Percentiles rank a stretch among this genome's conserved stretches.
phyloP scores from a whole-genome alignment of 2,113 vertebrate genomes.

The Trogon surrucura region DNA sequence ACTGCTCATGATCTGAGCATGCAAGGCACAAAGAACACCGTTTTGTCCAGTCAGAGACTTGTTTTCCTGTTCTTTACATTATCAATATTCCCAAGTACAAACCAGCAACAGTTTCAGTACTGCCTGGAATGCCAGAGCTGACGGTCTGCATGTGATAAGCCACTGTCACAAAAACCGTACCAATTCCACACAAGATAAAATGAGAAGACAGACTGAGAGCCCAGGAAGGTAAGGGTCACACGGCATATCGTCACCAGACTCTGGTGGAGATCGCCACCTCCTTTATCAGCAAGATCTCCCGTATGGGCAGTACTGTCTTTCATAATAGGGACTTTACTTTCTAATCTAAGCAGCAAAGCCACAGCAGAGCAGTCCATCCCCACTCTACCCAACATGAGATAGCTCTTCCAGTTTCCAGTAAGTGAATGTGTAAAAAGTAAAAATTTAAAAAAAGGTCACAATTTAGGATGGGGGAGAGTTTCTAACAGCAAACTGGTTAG shows the following conservation, averaged over 20 bases:
- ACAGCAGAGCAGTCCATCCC: background rate
- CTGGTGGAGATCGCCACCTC: background rate
- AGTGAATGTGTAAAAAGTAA: background rate
- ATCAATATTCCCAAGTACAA: background rate
- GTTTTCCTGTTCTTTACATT: background rate
- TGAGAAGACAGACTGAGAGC: background rate
- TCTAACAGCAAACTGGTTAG: background rate
- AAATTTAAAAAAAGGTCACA: no score
- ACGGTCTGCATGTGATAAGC: background rate
- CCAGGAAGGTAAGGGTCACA: background rate
- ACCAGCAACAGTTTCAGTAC: background rate
- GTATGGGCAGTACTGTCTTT: background rate
- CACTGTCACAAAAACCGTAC: rapidly evolving
- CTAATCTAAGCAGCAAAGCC: background rate
- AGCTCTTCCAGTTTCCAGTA: background rate
- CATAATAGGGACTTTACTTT: background rate
- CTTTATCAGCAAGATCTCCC: no score
- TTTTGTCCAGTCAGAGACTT: background rate
- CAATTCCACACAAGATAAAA: background rate
- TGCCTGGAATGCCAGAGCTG: background rate
- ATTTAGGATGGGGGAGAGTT: background rate
- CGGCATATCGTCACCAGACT: rapidly evolving
- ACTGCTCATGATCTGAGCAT: background rate
- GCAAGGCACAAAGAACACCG: background rate
- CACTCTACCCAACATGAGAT: background rate